These are phyloP conservation scores for Resseliella maxima DNA, from an alignment of 2,888 invertebrate genomes.

Conservation along the genomic window DNA sequence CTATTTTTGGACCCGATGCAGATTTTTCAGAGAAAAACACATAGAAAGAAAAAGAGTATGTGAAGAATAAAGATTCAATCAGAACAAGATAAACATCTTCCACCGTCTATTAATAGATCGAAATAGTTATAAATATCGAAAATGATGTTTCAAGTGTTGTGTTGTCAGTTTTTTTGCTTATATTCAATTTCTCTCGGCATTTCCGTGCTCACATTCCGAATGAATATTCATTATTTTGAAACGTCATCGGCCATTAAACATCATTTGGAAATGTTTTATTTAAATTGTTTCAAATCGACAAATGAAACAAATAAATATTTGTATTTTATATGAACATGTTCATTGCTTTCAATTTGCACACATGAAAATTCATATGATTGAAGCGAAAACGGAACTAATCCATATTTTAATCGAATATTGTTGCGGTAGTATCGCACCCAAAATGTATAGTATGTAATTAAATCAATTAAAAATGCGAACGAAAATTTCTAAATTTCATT, in stretches of 20 bases:
- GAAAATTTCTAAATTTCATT: conserved; percentile 19
- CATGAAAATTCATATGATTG: too few relatives aligned
- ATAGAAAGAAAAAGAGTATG: neutral
- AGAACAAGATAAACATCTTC: neutral
- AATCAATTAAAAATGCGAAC: neutral
- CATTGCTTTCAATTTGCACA: too few relatives aligned
- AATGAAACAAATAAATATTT: neutral
- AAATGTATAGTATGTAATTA: neutral
- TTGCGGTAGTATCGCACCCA: neutral
- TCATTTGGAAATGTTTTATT: neutral
- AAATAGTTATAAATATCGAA: conserved; percentile 15
- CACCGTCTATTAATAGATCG: neutral
- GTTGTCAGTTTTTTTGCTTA: neutral
- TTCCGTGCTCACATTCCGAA: neutral
- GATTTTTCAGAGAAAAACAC: neutral
- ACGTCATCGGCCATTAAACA: neutral
- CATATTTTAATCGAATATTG: conserved; percentile 20
- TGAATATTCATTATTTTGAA: neutral
- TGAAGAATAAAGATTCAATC: too few relatives aligned
- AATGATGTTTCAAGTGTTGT: neutral
- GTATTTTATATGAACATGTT: too few relatives aligned
- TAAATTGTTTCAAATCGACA: neutral
- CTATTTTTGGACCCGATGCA: neutral
- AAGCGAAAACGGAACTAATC: conserved; percentile 16
- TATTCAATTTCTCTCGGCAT: neutral